Conservation (phyloP, 2,113 vertebrate species). For the Anas platyrhynchos region DNA sequence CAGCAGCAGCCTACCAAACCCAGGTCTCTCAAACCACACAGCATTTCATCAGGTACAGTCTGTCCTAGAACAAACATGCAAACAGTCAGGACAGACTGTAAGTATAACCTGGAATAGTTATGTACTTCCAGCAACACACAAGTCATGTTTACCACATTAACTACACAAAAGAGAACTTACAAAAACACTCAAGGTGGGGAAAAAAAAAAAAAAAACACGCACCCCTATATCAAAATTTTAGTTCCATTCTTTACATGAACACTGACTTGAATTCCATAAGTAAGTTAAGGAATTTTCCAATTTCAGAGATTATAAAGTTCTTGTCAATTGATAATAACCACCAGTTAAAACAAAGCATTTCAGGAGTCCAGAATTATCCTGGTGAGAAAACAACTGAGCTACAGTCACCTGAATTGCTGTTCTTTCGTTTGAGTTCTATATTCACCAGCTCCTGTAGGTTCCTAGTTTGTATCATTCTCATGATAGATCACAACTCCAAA, state of each 20-base stretch:
- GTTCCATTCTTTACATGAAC: neutral
- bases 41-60: neutral
- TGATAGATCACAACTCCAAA: neutral
- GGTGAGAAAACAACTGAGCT: neutral
- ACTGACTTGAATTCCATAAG: neutral
- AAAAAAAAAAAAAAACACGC: neutral
- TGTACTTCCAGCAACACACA: neutral
- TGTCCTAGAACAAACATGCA: neutral
- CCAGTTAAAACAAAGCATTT: neutral
- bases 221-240: neutral
- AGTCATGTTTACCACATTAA: neutral
- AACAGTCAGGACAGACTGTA: neutral
- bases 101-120: neutral
- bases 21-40: neutral
- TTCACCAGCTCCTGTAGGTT: neutral
- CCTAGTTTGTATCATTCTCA: neutral
- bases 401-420: neutral
- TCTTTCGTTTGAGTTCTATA: neutral
- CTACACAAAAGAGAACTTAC: neutral
- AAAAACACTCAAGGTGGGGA: neutral
- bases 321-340: neutral
- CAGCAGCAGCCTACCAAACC: neutral
- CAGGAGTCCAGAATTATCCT: neutral
- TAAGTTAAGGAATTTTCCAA: neutral
- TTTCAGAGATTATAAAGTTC: neutral